Evolutionary conservation across 2,113 vertebrate species (phyloP), one percentile per base, ranked within the genome.

Genomic region (Acanthisitta chloris): DNA sequence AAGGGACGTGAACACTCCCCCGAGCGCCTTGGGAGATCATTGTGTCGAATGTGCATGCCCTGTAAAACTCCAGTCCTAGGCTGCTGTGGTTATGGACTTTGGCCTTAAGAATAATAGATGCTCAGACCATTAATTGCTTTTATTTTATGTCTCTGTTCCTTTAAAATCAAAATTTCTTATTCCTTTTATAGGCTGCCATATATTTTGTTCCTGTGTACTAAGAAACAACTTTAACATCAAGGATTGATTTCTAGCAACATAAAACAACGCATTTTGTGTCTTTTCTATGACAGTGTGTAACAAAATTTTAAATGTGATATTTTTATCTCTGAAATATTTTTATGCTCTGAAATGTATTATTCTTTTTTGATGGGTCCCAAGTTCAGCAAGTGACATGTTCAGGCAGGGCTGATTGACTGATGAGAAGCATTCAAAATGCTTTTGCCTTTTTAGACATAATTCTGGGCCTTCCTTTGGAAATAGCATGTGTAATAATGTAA

Each of bases 141-240:
- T 96, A 96, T 96, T 97, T 97, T 96, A 94, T 95, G 88, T 64
- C 51, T 91, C 62, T 86, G n/a, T 88, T 86, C 94, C 83, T 93
- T 90, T 72, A 96, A 94, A 96, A 93, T 86, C 97, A 94, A 96
- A 97, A 85, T 92, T 95, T 96, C 88, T 95, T 96, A 86, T 97
- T 95, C 52, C 71, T 78, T 93, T 89, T 95, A 97, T 97, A 92
- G 88, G 31, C 90, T 95, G 82, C 80, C 13, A 19, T 96, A 88
- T 95, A 97, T 97, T 97, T 97, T 97, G 94, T 94, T 97, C 95
- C 96, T 96, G 70, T 93, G 91, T 79, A 83, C 72, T 73, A 94
- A 88, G 90, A 96, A 96, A 94, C 24, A 92, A 90, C n/a, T 94
- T 92, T 17, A 96, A 54, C 78, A 67, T 55, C 69, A 49, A 92